These are phyloP conservation scores for Leptonema lineaticorne DNA, from an alignment of 1,140 invertebrate genomes.

Conservation along the genomic window DNA sequence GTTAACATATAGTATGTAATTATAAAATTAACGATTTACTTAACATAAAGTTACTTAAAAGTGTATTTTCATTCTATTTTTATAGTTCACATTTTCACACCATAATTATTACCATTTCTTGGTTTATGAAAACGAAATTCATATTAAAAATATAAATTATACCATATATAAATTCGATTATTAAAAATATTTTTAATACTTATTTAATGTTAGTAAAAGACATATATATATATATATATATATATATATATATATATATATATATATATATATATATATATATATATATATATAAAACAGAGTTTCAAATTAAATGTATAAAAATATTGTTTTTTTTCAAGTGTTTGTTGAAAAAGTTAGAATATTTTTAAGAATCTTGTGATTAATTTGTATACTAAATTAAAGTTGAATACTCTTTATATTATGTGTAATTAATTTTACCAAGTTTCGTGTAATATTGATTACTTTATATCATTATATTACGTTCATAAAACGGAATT, in stretches of 20 bases:
- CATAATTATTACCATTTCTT: neutral
- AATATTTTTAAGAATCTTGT: neutral
- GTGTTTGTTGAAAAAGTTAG: neutral
- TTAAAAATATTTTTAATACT: conserved; percentile 22
- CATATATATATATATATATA: too few relatives aligned
- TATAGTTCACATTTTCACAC: conserved; percentile 7
- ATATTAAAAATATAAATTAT: neutral
- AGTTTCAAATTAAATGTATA: neutral
- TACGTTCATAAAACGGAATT: too few relatives aligned
- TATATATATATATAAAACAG: too few relatives aligned
- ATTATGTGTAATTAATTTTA: too few relatives aligned
- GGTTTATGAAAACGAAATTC: neutral
- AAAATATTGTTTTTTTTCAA: conserved; percentile 2
- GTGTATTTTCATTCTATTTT: conserved; percentile 18
- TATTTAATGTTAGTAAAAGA: conserved; percentile 3
- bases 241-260: too few relatives aligned
- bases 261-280: too few relatives aligned
- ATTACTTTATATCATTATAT: too few relatives aligned
- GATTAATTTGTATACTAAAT: conserved; percentile 7
- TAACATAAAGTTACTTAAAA: conserved; percentile 24
- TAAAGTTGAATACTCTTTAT: conserved; percentile 3
- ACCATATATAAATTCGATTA: too few relatives aligned
- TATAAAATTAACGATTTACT: conserved; percentile 16
- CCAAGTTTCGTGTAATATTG: too few relatives aligned
- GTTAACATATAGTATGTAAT: neutral